A percentile compares a stretch with the other conserved stretches of the same genome.
These are phyloP conservation scores for Plebejus argus DNA, from an alignment of 2,888 invertebrate genomes.

Conservation along the genomic window DNA sequence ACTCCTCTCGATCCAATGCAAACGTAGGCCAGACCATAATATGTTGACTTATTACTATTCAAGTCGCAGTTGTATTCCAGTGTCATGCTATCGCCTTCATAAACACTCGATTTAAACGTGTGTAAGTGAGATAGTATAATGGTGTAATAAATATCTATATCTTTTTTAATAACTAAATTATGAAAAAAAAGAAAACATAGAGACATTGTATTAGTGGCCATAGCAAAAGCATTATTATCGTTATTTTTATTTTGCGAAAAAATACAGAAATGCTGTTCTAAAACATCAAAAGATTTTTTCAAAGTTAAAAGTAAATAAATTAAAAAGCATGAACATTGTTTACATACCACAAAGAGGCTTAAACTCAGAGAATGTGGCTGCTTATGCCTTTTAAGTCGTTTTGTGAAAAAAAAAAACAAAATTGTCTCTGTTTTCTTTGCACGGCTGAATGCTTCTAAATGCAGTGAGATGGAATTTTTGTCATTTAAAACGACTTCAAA, in stretches of 20 bases:
- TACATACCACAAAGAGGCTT: not conserved
- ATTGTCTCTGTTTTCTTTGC: conserved; percentile 4
- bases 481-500: conserved; percentile 28
- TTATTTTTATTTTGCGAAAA: not conserved
- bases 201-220: too few relatives aligned
- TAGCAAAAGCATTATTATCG: too few relatives aligned
- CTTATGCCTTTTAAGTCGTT: conserved; percentile 4
- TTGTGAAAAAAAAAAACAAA: conserved; percentile 20
- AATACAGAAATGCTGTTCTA: not conserved
- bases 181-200: too few relatives aligned
- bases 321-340: conserved; percentile 6
- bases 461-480: conserved; percentile 17
- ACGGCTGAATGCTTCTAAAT: not conserved
- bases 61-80: too few relatives aligned
- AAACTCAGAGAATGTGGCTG: not conserved
- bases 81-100: too few relatives aligned
- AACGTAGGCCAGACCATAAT: too few relatives aligned
- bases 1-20: too few relatives aligned
- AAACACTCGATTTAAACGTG: too few relatives aligned
- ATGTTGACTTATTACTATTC: too few relatives aligned
- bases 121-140: too few relatives aligned
- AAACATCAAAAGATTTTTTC: not conserved
- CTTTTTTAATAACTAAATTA: too few relatives aligned
- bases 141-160: too few relatives aligned
- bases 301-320: not conserved